Conservation (phyloP, 2,113 vertebrate species). For the Tragelaphus buxtoni region DNA sequence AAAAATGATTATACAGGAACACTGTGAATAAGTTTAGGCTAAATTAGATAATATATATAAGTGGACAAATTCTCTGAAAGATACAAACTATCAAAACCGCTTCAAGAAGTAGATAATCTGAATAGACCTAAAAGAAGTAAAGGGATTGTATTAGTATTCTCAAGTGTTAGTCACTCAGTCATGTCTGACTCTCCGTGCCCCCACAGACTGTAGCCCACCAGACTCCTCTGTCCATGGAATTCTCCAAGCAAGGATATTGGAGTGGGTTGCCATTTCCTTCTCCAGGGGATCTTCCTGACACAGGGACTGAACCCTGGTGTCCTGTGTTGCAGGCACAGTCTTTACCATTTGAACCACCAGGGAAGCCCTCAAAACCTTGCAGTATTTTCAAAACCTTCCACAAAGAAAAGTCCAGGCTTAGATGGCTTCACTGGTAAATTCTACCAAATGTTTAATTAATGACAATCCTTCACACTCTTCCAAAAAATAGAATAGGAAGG, state of each 20-base stretch:
- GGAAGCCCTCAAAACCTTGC: neutral
- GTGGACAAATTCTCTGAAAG: slow-evolving; percentile 5
- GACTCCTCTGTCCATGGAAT: neutral
- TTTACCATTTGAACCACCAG: neutral
- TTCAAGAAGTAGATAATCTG: neutral
- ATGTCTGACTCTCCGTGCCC: neutral
- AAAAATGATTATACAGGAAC: slow-evolving; percentile 6
- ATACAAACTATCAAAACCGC: neutral
- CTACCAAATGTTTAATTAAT: slow-evolving; percentile 2
- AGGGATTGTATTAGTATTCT: neutral
- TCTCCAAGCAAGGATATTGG: neutral
- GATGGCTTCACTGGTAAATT: neutral
- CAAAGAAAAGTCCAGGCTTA: neutral
- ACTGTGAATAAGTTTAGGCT: neutral
- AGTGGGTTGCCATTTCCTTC: neutral
- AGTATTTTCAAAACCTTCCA: neutral
- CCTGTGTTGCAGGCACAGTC: neutral
- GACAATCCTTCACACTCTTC: neutral
- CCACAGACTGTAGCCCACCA: neutral
- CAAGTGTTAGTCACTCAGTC: neutral
- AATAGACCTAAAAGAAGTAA: neutral
- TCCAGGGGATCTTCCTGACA: neutral
- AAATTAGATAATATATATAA: neutral
- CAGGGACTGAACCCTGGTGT: neutral
- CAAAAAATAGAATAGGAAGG: neutral